phyloP scores from a whole-genome alignment of 2,113 vertebrate species.

The Macaca mulatta region DNA sequence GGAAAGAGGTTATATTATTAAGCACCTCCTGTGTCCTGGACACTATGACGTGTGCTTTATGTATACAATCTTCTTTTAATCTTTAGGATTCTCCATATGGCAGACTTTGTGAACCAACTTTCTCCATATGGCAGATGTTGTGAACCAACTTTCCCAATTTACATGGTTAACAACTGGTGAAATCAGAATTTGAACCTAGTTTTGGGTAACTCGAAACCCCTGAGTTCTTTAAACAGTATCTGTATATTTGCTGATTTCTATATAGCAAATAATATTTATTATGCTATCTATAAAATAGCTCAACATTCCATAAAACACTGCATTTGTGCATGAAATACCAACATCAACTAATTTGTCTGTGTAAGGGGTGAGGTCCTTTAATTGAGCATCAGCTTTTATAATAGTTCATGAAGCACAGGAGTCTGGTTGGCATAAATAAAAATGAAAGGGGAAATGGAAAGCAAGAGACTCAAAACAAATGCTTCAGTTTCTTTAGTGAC shows the following conservation, averaged over 20 bases:
- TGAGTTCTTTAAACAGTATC: background rate
- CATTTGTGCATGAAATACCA: background rate
- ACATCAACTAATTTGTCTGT: background rate
- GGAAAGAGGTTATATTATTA: background rate
- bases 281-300: background rate
- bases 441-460: slow-evolving; percentile 2
- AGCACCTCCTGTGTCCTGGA: background rate
- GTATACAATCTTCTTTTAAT: background rate
- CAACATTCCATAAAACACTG: background rate
- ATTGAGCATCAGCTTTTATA: background rate
- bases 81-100: background rate
- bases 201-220: background rate
- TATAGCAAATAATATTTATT: background rate
- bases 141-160: background rate
- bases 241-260: background rate
- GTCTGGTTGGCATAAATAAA: background rate
- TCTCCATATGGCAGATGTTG: background rate
- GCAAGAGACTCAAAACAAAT: background rate
- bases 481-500: background rate
- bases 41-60: background rate
- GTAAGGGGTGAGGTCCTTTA: background rate
- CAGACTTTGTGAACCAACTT: background rate
- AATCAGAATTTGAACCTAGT: background rate
- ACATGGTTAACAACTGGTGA: background rate
- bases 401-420: background rate